Base-by-base conservation (phyloP, 2,113 vertebrate species). In the Cyprinodon tularosa region DNA sequence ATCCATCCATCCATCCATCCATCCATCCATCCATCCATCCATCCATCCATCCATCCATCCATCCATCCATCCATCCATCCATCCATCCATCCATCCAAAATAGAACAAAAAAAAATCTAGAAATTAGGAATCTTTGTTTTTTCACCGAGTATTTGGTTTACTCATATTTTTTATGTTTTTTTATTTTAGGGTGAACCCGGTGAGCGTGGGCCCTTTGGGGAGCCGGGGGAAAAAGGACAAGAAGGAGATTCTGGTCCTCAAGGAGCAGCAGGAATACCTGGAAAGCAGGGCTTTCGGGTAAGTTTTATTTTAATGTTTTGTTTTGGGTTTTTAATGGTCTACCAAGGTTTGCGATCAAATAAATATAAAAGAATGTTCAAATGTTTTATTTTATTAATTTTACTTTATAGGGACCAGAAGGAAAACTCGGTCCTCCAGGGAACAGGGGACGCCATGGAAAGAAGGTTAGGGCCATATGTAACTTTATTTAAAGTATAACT, bases 361-460 rank as follows among this genome's bases (percentile, higher is more conserved):
- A 59, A 59, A 59, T 59, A 59, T 9, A n/a, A 59, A 4, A 59
- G 42, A 42, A 42, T 42, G 5, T 42, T 29, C 7, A 20, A 37
- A 13, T 62, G 1, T 62, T 62, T 15, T 37, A 62, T 62, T 15
- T 38, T 8, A 2, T 60, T 59, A 29, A 29, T 29, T 76, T 68
- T 10, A 39, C 76, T 63, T 91, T 82, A 38, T 84, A 99, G 98
- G 98, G 98, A 36, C 92, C 93, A 4, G 97, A 99, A 92, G 98
- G 98, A 87, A 94, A 94, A 93, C 85, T 85, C 11, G 97, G 98
- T 80, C 89, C 85, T 57, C 94, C 89, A 62, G 98, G 98, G 72
- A 95, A 95, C 90, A 96, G 94, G 72, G 98, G 98, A 61, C 96
- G 94, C 13, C 90, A 92, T 47, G 98, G 98, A 75, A 98, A 96